Percentiles rank a stretch among this genome's conserved stretches.
Conservation (phyloP, 2,113 vertebrate species). For the Formicarius rufipectus region DNA sequence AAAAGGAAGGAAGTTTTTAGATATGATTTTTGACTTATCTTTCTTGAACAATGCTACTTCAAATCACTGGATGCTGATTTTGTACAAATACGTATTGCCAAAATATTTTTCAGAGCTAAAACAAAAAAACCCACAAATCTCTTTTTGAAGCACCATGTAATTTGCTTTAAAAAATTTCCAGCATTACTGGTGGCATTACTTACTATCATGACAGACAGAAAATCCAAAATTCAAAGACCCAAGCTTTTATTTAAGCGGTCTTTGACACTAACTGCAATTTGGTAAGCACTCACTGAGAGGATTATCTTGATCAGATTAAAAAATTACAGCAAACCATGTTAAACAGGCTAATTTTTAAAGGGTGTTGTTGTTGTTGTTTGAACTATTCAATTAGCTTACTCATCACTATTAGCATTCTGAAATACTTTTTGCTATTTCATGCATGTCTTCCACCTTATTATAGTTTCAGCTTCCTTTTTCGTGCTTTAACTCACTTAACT, state of each 20-base stretch:
- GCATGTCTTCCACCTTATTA: neutral
- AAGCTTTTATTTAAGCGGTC: neutral
- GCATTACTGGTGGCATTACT: neutral
- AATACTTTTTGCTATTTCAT: constrained; percentile 25
- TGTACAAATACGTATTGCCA: neutral
- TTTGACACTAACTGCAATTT: neutral
- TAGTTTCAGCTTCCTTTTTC: constrained; percentile 11
- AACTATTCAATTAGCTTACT: neutral
- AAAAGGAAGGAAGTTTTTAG: neutral
- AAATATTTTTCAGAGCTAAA: neutral
- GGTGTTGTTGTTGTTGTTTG: neutral
- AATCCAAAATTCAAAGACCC: neutral
- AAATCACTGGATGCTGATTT: neutral
- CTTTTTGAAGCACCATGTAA: neutral
- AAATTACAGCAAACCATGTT: neutral
- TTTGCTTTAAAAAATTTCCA: neutral
- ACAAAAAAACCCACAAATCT: neutral
- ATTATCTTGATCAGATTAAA: neutral
- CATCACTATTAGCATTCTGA: neutral
- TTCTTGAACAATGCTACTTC: neutral
- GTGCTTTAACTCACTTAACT: constrained; percentile 41
- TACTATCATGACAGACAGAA: neutral
- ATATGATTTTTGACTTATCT: neutral
- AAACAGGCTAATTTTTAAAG: neutral
- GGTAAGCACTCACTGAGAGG: neutral